Percentiles rank a stretch among this genome's conserved stretches.
Evolutionary conservation across 2,113 vertebrate species (phyloP).

Genomic region (Triplophysa tibetana): DNA sequence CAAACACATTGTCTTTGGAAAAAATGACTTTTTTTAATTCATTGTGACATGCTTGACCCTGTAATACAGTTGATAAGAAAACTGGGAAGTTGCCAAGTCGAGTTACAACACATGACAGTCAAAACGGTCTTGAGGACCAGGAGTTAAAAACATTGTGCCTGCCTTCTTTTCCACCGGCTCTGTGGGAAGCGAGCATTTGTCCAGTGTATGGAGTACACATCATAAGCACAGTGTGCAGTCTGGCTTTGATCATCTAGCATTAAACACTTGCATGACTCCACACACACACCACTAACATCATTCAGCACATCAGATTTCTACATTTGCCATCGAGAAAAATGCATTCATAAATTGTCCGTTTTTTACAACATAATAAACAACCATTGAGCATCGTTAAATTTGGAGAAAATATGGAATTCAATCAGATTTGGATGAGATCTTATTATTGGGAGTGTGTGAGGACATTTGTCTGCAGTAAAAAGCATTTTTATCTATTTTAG

Average conservation of each 20-base stretch:
- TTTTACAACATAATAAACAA: background rate
- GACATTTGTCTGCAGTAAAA: slow-evolving; percentile 8
- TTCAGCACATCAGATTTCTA: background rate
- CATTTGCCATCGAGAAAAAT: background rate
- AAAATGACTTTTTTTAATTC: slow-evolving; percentile 18
- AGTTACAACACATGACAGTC: slow-evolving; percentile 26
- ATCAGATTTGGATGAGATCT: background rate
- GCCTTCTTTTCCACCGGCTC: slow-evolving; percentile 10
- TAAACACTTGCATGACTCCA: slow-evolving; percentile 27
- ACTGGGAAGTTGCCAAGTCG: slow-evolving; percentile 43
- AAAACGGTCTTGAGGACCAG: slow-evolving; percentile 3
- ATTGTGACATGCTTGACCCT: slow-evolving; percentile 47
- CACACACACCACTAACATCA: background rate
- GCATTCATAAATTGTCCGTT: background rate
- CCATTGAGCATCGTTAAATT: slow-evolving; percentile 23
- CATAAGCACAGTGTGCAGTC: slow-evolving; percentile 52
- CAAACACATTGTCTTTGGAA: slow-evolving; percentile 29
- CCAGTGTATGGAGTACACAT: slow-evolving; percentile 2
- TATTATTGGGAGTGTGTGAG: background rate
- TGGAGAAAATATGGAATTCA: slow-evolving; percentile 6
- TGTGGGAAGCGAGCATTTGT: background rate
- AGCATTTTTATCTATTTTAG: slow-evolving; percentile 5
- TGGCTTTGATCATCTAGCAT: slow-evolving; percentile 54
- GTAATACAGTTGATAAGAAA: slow-evolving; percentile 56
- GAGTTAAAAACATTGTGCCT: slow-evolving; percentile 33